phyloP scores from a whole-genome alignment of 2,113 vertebrate genomes.

The Laticauda laticaudata region DNA sequence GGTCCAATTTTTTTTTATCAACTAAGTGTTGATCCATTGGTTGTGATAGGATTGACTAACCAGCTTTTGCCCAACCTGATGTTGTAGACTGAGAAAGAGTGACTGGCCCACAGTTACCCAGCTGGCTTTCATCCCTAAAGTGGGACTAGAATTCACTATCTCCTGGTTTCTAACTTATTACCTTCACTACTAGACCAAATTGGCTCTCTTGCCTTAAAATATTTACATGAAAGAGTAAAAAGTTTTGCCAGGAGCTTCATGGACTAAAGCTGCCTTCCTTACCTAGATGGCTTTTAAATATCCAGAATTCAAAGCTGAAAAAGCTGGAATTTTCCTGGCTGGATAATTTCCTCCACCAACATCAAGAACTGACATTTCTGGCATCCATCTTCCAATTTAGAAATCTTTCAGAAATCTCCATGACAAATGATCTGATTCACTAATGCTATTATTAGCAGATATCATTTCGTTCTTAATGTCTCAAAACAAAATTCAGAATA shows the following conservation, averaged over 20 bases:
- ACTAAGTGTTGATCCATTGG: not conserved
- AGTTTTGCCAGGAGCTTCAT: not conserved
- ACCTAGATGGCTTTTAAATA: not conserved
- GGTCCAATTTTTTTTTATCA: too few relatives aligned
- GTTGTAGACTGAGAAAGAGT: not conserved
- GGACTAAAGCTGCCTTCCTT: not conserved
- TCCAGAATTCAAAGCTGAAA: not conserved
- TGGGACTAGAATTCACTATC: not conserved
- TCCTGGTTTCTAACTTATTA: not conserved
- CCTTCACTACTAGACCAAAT: not conserved
- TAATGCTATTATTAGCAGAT: not conserved
- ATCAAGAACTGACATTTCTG: not conserved
- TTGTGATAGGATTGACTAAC: not conserved
- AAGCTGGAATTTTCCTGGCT: not conserved
- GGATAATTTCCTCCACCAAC: not conserved
- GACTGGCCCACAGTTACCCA: not conserved
- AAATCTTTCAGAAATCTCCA: not conserved
- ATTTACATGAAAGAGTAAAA: not conserved
- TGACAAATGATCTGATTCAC: not conserved
- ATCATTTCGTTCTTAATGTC: not conserved
- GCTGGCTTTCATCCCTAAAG: not conserved
- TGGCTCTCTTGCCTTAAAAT: not conserved
- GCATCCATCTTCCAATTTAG: not conserved
- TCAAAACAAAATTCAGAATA: not conserved
- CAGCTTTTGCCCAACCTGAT: not conserved